These are phyloP conservation scores for Alcedo atthis DNA, from an alignment of 2,797 vertebrate genomes.

Conservation along the genomic window DNA sequence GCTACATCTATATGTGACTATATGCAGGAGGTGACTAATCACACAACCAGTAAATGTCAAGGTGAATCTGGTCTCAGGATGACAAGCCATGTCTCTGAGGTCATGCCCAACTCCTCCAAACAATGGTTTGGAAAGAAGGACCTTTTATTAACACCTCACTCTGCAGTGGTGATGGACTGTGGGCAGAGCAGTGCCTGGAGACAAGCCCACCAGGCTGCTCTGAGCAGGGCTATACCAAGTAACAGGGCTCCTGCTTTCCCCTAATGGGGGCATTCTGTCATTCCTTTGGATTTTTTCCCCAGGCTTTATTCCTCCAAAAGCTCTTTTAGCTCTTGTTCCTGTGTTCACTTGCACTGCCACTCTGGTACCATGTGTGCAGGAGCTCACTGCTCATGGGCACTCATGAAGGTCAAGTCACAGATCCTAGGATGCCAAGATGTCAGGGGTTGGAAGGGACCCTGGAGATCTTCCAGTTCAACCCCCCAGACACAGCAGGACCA, in stretches of 20 bases:
- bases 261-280: background rate
- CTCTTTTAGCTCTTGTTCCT: background rate
- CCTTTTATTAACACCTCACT: background rate
- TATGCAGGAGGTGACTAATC: background rate
- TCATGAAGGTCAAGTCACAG: rapidly evolving
- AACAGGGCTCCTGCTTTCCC: background rate
- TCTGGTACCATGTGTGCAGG: rapidly evolving
- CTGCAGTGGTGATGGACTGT: background rate
- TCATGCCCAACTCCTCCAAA: background rate
- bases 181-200: background rate
- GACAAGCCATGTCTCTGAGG: background rate
- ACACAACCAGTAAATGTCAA: background rate
- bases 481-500: no score
- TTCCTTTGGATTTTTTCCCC: background rate
- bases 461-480: no score
- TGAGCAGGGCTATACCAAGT: background rate
- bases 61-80: background rate
- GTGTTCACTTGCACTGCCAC: background rate
- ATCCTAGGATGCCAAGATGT: no score
- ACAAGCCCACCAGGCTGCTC: background rate
- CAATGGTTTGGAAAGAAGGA: background rate
- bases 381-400: background rate
- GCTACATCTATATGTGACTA: background rate
- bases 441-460: no score
- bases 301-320: background rate